A percentile compares a stretch with the other conserved stretches of the same genome.
phyloP scores from a whole-genome alignment of 2,113 vertebrate species.

The Mesocricetus auratus region DNA sequence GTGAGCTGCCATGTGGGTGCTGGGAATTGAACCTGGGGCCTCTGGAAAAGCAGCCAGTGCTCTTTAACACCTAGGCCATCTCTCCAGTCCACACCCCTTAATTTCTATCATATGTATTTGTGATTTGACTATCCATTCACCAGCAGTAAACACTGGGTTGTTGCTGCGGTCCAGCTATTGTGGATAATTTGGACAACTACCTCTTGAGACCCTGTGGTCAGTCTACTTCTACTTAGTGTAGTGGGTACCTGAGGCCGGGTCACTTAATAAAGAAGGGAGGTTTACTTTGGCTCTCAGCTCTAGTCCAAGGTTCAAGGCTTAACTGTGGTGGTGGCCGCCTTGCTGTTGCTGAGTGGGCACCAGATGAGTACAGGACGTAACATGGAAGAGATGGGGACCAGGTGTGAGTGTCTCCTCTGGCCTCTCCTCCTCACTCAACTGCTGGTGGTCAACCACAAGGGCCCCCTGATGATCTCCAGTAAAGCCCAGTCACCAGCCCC shows the following conservation, averaged over 20 bases:
- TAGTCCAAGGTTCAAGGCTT: background rate
- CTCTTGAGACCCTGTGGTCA: background rate
- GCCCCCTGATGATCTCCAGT: background rate
- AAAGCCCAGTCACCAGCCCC: background rate
- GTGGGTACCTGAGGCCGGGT: background rate
- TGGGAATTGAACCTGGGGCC: no score
- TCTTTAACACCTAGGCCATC: no score
- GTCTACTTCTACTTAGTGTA: background rate
- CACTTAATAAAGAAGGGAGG: background rate
- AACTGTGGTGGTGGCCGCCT: background rate
- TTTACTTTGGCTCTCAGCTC: background rate
- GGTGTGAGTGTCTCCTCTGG: background rate
- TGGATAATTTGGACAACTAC: background rate
- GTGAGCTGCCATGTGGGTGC: no score
- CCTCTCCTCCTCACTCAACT: background rate
- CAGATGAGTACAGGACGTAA: background rate
- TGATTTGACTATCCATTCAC: background rate
- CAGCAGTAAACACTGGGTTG: background rate
- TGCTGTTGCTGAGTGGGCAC: background rate
- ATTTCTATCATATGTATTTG: background rate
- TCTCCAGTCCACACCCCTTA: background rate
- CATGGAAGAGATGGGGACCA: background rate
- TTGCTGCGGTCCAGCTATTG: background rate
- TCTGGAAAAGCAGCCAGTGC: no score
- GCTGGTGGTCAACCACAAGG: background rate